phyloP scores from a whole-genome alignment of 1,140 invertebrate genomes.

The Bemisia tabaci region DNA sequence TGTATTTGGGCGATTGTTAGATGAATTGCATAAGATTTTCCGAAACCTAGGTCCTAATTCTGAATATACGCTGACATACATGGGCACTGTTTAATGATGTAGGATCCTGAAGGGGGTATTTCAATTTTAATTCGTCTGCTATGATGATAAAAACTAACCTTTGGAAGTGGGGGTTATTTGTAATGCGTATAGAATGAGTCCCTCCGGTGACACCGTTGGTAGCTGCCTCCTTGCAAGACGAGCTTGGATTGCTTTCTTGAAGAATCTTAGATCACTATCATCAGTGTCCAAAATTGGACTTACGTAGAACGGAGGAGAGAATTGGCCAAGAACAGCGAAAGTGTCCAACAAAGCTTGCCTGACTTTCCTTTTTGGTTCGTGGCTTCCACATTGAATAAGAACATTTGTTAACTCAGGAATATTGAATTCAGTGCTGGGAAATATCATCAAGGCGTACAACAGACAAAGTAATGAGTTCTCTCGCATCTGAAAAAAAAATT shows the following conservation, averaged over 20 bases:
- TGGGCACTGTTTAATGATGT: not conserved
- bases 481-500: constrained; percentile 37
- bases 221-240: constrained; percentile 47
- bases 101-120: too few species aligned
- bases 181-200: constrained; percentile 49
- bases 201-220: constrained; percentile 47
- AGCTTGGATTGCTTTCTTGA: constrained; percentile 25
- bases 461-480: constrained; percentile 64
- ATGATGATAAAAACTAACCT: constrained; percentile 12
- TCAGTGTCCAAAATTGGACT: not conserved
- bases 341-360: constrained; percentile 68
- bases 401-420: constrained; percentile 40
- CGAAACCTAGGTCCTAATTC: too few species aligned
- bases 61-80: too few species aligned
- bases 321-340: constrained; percentile 58
- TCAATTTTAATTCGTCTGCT: too few species aligned
- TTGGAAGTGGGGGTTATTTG: constrained; percentile 32
- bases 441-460: constrained; percentile 58
- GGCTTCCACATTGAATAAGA: constrained; percentile 24
- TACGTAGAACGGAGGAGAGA: constrained; percentile 32
- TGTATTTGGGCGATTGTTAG: too few species aligned
- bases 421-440: constrained; percentile 68
- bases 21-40: too few species aligned
- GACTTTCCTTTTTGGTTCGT: constrained; percentile 39
- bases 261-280: constrained; percentile 6